Evolutionary conservation across 2,797 vertebrate species (phyloP), one percentile per base, ranked within the genome.

Genomic region (Hephaestus fuliginosus): DNA sequence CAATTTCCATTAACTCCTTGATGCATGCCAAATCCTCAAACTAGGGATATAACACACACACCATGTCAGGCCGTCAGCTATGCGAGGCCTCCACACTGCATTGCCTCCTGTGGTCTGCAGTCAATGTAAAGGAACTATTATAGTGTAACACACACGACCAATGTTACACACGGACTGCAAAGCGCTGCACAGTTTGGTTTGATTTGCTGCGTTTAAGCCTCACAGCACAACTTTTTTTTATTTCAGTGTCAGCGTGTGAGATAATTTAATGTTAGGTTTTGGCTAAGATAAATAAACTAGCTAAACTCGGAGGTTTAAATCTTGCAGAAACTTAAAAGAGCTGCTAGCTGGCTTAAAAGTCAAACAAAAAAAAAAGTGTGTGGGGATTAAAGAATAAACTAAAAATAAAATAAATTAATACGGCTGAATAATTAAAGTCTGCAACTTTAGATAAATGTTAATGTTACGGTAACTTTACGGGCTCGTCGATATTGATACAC

Each of bases 1-100:
- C 71, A 79, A 74, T 86, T 87, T 84, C 56, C 52, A 87, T 79
- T 79, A 77, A 83, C 28, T 86, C 69, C 52, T 68, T 62, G 58
- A 74, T 85, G 72, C 65, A 83, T 78, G 79, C 12, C 61, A 80
- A 80, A 85, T 80, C 68, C 44, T 81, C 62, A 62, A 77, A 70
- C 18, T 63, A 67, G 75, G 73, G 63, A 73, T 74, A 60, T 22
- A 49, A 43, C 73, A 62, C 72, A 68, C 33, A 70, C 53, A 76
- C 33, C 71, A 71, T 76, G 52, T 39, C 74, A 76, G 82, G 82
- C 63, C 88, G 73, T 67, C 62, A 82, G 78, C 78, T 76, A 36
- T 64, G 85, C 43, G 2, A 52, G 82, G 87, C 88, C 87, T 84
- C 60, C 74, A 65, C 60, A 52, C 46, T 82, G 51, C 48, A 60